Percentiles rank a stretch among this genome's conserved stretches.
These are phyloP conservation scores for Galerucella nymphaeae DNA, from an alignment of 2,888 invertebrate species.

Conservation along the genomic window DNA sequence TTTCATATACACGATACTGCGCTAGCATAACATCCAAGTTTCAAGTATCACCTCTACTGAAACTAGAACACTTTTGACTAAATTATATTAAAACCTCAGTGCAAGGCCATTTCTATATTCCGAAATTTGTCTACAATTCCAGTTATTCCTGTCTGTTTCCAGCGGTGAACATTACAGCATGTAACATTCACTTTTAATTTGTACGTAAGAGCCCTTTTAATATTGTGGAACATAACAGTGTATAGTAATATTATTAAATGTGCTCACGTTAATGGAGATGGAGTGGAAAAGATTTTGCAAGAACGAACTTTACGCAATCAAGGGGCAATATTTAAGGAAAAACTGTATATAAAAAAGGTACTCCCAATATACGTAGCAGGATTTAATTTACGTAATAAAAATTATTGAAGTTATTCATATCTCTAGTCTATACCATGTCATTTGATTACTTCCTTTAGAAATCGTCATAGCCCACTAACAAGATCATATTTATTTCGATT, in stretches of 20 bases:
- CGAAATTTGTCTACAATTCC: too few relatives aligned
- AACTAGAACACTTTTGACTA: too few relatives aligned
- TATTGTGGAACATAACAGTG: constrained; percentile 35
- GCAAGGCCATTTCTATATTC: too few relatives aligned
- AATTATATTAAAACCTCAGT: too few relatives aligned
- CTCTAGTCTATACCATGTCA: not conserved
- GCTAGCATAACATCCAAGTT: too few relatives aligned
- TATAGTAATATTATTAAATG: constrained; percentile 35
- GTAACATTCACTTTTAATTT: constrained; percentile 35
- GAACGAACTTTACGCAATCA: constrained; percentile 13
- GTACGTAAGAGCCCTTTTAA: constrained; percentile 38
- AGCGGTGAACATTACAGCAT: not conserved
- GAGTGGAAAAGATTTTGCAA: constrained; percentile 26
- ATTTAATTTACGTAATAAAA: too few relatives aligned
- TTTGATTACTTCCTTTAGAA: not conserved
- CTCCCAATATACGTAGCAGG: too few relatives aligned
- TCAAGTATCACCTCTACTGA: too few relatives aligned
- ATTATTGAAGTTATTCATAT: too few relatives aligned
- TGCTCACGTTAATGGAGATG: constrained; percentile 23
- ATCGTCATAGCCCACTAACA: not conserved
- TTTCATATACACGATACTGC: too few relatives aligned
- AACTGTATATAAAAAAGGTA: not conserved
- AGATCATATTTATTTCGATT: not conserved
- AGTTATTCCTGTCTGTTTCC: not conserved
- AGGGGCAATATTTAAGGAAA: not conserved